A percentile compares a stretch with the other conserved stretches of the same genome.
Conservation (phyloP, 2,113 vertebrate genomes). For the Protobothrops flavoviridis region DNA sequence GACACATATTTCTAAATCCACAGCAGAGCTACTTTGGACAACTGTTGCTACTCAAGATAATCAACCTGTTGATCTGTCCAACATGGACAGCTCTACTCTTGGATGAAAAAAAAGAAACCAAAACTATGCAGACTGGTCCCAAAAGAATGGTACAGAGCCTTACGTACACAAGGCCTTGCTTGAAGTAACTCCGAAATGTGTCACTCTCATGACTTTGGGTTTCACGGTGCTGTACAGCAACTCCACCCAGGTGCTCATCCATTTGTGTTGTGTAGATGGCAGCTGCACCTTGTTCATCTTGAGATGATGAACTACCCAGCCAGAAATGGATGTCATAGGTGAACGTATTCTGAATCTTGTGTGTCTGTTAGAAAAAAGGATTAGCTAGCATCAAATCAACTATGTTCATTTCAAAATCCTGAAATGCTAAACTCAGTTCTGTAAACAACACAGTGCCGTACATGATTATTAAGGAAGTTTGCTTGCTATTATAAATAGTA, state of each 20-base stretch:
- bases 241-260: slow-evolving; percentile 77
- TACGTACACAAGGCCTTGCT: slow-evolving; percentile 80
- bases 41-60: background rate
- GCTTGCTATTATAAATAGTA: background rate
- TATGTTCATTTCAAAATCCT: background rate
- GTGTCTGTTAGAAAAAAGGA: slow-evolving; percentile 67
- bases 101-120: background rate
- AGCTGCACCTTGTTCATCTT: slow-evolving; percentile 82
- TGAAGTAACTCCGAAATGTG: slow-evolving; percentile 81
- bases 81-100: background rate
- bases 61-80: accelerated
- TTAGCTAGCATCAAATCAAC: background rate
- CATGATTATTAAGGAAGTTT: background rate
- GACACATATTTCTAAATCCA: background rate
- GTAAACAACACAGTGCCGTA: background rate
- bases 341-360: slow-evolving; percentile 71
- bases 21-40: background rate
- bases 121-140: background rate
- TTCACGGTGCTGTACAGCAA: slow-evolving; percentile 82
- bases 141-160: background rate
- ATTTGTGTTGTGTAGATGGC: slow-evolving; percentile 83
- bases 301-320: slow-evolving; percentile 76
- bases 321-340: slow-evolving; percentile 85
- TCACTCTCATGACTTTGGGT: slow-evolving; percentile 79
- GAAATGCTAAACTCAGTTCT: background rate